Evolutionary conservation across 2,888 invertebrate genomes (phyloP).

Genomic region (Chydorus sphaericus): DNA sequence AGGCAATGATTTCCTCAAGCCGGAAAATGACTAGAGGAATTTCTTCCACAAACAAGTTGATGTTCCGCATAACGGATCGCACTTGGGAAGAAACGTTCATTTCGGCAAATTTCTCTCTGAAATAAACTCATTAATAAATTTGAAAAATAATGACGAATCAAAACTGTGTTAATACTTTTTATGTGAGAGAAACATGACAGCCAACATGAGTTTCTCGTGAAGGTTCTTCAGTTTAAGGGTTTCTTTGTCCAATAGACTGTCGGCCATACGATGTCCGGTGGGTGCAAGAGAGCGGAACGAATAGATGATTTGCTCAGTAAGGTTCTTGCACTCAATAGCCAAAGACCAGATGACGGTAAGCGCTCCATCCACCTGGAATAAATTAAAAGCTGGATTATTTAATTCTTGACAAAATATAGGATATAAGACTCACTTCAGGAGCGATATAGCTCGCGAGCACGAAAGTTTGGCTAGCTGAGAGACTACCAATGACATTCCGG

Average conservation of each 20-base stretch:
- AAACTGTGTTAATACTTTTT: constrained; percentile 36
- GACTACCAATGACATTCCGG: constrained; percentile 40
- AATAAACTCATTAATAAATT: constrained; percentile 15
- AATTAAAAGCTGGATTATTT: neutral
- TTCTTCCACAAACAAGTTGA: constrained; percentile 46
- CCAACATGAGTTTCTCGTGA: constrained; percentile 39
- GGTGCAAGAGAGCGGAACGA: constrained; percentile 20
- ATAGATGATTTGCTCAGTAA: constrained; percentile 42
- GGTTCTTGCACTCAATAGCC: constrained; percentile 42
- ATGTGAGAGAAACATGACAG: constrained; percentile 37
- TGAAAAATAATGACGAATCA: neutral
- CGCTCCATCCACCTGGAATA: constrained; percentile 42
- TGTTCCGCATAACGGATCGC: constrained; percentile 42
- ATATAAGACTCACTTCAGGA: constrained; percentile 39
- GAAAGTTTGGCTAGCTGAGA: constrained; percentile 40
- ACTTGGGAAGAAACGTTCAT: constrained; percentile 44
- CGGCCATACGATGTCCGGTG: neutral
- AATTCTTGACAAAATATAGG: neutral
- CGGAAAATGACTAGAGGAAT: constrained; percentile 44
- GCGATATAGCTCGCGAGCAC: constrained; percentile 48
- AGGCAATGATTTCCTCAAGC: constrained; percentile 44
- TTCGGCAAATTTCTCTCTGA: constrained; percentile 42
- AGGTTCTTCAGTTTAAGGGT: constrained; percentile 38
- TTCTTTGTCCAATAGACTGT: constrained; percentile 28
- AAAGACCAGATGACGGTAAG: constrained; percentile 42